phyloP scores from a whole-genome alignment of 2,113 vertebrate species.

The Danionella cerebrum region DNA sequence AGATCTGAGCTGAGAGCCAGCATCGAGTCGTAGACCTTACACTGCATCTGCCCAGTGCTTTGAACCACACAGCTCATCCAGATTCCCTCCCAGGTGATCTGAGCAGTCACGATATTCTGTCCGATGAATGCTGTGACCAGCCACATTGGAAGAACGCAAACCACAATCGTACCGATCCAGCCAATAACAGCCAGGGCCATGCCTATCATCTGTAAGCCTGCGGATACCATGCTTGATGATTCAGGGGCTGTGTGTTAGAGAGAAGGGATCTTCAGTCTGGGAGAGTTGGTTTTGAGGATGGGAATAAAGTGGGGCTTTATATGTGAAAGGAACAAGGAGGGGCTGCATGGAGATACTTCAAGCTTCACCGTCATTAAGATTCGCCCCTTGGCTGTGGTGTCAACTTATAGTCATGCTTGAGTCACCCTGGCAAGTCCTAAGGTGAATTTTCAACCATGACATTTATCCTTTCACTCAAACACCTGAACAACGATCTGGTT shows the following conservation, averaged over 20 bases:
- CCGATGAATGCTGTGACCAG: constrained; percentile 78
- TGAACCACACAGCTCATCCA: constrained; percentile 94
- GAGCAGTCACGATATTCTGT: constrained; percentile 78
- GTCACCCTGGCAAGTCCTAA: too few species aligned
- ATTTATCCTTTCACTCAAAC: not conserved
- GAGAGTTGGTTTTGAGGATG: constrained; percentile 29
- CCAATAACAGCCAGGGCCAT: constrained; percentile 76
- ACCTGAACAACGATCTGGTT: too few species aligned
- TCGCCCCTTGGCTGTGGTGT: not conserved
- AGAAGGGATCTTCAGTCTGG: not conserved
- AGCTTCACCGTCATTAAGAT: constrained; percentile 21
- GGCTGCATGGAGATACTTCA: constrained; percentile 26
- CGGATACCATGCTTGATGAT: constrained; percentile 69
- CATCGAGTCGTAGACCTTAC: constrained; percentile 87
- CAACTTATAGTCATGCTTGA: not conserved
- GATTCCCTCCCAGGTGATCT: constrained; percentile 84
- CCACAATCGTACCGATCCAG: constrained; percentile 77
- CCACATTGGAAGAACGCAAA: constrained; percentile 83
- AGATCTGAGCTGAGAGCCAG: constrained; percentile 73
- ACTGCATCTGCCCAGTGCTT: constrained; percentile 95
- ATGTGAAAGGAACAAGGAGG: constrained; percentile 47
- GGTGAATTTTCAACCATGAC: not conserved
- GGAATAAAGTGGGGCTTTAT: constrained; percentile 42
- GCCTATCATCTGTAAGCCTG: constrained; percentile 82
- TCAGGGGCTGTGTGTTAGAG: not conserved